These are phyloP conservation scores for Agrilus planipennis DNA, from an alignment of 1,140 invertebrate species.

Conservation along the genomic window DNA sequence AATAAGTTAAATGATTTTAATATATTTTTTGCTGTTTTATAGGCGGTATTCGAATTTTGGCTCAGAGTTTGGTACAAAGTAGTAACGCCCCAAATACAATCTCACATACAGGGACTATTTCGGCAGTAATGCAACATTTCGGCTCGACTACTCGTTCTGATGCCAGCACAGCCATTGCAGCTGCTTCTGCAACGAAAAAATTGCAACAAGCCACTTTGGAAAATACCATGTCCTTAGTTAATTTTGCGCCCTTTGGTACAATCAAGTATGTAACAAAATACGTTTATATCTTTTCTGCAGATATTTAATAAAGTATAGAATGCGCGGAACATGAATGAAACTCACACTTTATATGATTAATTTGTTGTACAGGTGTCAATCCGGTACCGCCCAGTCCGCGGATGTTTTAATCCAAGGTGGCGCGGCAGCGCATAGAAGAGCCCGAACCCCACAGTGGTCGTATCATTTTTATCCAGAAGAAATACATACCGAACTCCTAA, in stretches of 20 bases:
- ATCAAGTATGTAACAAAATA: conserved; percentile 14
- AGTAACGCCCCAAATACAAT: conserved; percentile 38
- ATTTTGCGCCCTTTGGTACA: conserved; percentile 75
- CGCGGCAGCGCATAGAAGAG: conserved; percentile 60
- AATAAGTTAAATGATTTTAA: no score
- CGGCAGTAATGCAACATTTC: conserved; percentile 53
- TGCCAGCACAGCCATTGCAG: conserved; percentile 37
- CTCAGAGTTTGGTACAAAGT: conserved; percentile 45
- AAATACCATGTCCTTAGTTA: conserved; percentile 57
- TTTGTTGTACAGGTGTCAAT: conserved; percentile 30
- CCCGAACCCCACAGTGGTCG: conserved; percentile 78
- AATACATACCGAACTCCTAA: conserved; percentile 71
- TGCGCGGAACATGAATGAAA: no score
- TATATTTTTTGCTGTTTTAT: conserved; percentile 14
- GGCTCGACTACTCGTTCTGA: conserved; percentile 36
- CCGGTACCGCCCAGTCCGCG: conserved; percentile 75
- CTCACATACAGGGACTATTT: conserved; percentile 33
- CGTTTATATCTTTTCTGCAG: no score
- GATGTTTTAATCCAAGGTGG: conserved; percentile 65
- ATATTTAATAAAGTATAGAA: no score
- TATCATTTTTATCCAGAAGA: conserved; percentile 90
- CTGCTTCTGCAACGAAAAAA: conserved; percentile 44
- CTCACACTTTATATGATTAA: no score
- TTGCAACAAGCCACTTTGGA: conserved; percentile 38
- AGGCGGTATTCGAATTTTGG: conserved; percentile 47